These are phyloP conservation scores for Pegoplata infirma DNA, from an alignment of 2,888 invertebrate species.

Conservation along the genomic window DNA sequence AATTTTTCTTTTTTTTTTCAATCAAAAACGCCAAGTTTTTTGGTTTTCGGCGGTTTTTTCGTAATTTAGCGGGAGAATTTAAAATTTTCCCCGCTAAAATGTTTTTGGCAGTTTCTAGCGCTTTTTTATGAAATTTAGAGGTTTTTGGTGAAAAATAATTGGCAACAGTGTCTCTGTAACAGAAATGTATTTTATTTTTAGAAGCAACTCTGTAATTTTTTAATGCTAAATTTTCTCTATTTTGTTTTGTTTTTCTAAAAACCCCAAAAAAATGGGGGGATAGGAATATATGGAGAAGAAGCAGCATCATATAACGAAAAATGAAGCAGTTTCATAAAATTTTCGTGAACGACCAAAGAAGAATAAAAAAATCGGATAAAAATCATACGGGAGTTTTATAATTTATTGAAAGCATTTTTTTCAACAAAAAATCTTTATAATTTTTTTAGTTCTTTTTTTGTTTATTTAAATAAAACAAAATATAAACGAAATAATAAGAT, in stretches of 20 bases:
- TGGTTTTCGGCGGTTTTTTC: no score
- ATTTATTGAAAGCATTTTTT: conserved; percentile 48
- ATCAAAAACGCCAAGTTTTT: no score
- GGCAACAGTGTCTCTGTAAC: no score
- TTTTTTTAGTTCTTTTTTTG: conserved; percentile 59
- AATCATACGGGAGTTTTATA: conserved; percentile 50
- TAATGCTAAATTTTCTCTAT: neutral
- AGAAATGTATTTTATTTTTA: no score
- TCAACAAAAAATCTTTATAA: conserved; percentile 52
- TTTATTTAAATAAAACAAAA: conserved; percentile 31
- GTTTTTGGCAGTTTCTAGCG: no score
- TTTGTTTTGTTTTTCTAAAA: conserved; percentile 49
- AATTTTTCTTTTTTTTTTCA: no score
- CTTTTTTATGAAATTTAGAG: no score
- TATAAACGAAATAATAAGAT: conserved; percentile 26
- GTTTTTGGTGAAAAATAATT: no score
- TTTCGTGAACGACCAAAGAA: conserved; percentile 47
- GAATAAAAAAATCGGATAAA: neutral
- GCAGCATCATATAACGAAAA: neutral
- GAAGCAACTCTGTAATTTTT: no score
- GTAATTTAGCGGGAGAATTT: no score
- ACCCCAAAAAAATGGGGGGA: neutral
- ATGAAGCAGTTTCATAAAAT: conserved; percentile 51
- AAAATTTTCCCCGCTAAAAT: no score
- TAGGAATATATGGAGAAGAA: neutral